Conservation (phyloP, 35 echinoderm and acorn worm genomes). For the Heliocidaris tuberculata region DNA sequence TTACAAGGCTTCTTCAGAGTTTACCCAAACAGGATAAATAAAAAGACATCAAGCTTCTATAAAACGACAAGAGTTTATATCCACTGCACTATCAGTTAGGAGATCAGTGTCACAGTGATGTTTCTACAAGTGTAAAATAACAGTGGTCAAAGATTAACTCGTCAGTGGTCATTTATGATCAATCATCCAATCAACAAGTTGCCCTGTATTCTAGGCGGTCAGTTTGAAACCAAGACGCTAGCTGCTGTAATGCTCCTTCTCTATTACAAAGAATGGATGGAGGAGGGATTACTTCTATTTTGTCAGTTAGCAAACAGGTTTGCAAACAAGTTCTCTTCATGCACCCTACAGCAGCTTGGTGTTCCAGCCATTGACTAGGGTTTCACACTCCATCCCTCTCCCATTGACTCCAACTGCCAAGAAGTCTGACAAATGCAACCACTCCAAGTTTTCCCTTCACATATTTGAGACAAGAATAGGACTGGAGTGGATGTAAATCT, state of each 20-base stretch:
- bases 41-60: neutral
- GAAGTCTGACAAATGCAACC: neutral
- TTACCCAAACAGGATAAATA: neutral
- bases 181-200: neutral
- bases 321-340: neutral
- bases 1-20: neutral
- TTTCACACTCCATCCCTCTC: neutral
- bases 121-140: neutral
- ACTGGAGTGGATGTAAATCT: neutral
- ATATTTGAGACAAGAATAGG: neutral
- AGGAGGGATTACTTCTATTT: neutral
- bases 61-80: neutral
- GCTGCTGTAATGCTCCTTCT: neutral
- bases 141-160: conserved; percentile 10
- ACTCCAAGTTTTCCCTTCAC: neutral
- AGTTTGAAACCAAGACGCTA: neutral
- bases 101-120: neutral
- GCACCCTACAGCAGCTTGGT: neutral
- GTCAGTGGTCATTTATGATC: neutral
- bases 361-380: neutral
- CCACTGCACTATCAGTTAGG: neutral
- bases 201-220: neutral
- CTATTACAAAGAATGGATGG: neutral
- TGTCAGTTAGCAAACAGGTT: conserved; percentile 1
- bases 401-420: neutral